A percentile compares a stretch with the other conserved stretches of the same genome.
These are phyloP conservation scores for Odontamblyopus lacepedii DNA, from an alignment of 2,797 vertebrate species.

Conservation along the genomic window DNA sequence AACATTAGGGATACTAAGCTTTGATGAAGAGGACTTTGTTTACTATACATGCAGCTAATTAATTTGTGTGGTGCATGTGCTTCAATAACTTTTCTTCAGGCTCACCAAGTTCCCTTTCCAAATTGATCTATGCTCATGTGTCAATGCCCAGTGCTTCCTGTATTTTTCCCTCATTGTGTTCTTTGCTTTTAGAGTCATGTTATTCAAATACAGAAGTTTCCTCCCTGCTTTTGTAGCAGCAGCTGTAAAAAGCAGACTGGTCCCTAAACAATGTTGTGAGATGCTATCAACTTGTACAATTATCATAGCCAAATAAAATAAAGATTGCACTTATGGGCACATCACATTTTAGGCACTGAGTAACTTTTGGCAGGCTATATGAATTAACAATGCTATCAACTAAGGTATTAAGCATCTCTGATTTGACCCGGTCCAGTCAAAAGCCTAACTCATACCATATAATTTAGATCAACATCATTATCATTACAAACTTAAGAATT, in stretches of 20 bases:
- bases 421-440: no score
- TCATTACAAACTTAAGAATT: not conserved
- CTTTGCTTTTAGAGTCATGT: conserved; percentile 59
- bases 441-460: not conserved
- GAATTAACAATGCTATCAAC: not conserved
- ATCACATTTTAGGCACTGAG: not conserved
- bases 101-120: conserved; percentile 11
- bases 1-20: not conserved
- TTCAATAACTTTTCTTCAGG: not conserved
- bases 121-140: conserved; percentile 62
- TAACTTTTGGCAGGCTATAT: not conserved
- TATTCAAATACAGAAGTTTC: conserved; percentile 75
- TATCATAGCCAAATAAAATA: not conserved
- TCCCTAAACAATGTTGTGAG: conserved; percentile 73
- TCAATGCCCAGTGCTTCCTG: conserved; percentile 65
- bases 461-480: not conserved
- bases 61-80: not conserved
- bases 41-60: not conserved
- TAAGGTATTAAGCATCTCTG: not conserved
- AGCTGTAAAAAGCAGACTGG: conserved; percentile 81
- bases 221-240: conserved; percentile 78
- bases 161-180: conserved; percentile 77
- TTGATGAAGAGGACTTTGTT: not conserved
- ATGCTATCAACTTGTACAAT: conserved; percentile 70
- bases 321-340: no score